These are phyloP conservation scores for Chloroceryle inda DNA, from an alignment of 2,797 vertebrate genomes.

Conservation along the genomic window DNA sequence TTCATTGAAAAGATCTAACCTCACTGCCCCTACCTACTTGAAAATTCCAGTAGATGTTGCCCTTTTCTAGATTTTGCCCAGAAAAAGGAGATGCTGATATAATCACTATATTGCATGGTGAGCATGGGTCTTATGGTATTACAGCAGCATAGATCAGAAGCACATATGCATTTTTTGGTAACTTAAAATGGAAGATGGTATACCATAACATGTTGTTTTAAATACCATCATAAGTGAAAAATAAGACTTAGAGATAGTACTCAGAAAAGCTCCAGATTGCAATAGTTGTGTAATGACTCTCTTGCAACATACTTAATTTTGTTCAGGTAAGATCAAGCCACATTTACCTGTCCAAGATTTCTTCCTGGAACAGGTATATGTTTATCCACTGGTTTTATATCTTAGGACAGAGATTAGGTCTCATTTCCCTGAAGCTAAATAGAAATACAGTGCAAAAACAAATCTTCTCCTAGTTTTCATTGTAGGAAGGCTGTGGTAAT, in stretches of 20 bases:
- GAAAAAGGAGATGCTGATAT: not conserved
- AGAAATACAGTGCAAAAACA: not conserved
- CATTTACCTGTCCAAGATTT: not conserved
- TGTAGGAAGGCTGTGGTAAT: not conserved
- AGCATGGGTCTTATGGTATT: accelerated
- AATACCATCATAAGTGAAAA: not conserved
- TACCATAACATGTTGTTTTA: not conserved
- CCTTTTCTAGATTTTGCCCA: not conserved
- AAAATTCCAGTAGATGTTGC: not conserved
- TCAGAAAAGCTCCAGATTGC: not conserved
- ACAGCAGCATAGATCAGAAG: not conserved
- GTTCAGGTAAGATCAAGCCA: constrained; percentile 35
- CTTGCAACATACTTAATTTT: constrained; percentile 30
- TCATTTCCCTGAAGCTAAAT: not conserved
- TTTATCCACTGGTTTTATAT: not conserved
- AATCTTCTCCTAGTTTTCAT: accelerated
- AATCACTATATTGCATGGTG: not conserved
- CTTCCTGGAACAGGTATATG: not conserved
- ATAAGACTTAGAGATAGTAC: not conserved
- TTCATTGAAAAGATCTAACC: not conserved
- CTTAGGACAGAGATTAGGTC: constrained; percentile 7
- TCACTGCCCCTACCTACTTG: not conserved
- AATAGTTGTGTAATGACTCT: not conserved
- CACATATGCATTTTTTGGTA: accelerated
- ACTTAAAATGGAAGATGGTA: not conserved